phyloP scores from a whole-genome alignment of 2,888 invertebrate genomes.

The Petrolisthes cinctipes region DNA sequence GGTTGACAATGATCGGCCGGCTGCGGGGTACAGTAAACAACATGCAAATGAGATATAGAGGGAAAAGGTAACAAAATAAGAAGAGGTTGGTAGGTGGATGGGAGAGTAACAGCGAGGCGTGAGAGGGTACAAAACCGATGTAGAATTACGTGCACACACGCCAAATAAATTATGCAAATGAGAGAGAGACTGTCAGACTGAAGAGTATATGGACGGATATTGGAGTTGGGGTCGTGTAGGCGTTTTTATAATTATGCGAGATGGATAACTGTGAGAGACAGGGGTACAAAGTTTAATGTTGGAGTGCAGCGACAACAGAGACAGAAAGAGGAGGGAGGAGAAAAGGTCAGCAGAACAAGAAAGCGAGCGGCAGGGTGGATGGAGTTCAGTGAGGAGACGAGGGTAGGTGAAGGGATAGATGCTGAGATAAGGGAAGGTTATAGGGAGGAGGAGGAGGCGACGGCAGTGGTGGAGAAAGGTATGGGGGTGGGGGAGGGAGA shows the following conservation, averaged over 20 bases:
- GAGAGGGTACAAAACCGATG: not conserved
- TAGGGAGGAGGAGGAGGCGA: not conserved
- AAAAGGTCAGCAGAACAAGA: not conserved
- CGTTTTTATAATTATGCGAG: not conserved
- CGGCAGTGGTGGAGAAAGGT: not conserved
- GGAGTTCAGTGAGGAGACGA: not conserved
- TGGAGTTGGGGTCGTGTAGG: not conserved
- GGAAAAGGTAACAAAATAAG: not conserved
- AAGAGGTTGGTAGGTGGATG: not conserved
- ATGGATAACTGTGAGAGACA: no score
- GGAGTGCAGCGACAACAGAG: not conserved
- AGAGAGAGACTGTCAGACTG: no score
- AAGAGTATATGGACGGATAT: no score
- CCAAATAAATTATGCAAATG: no score
- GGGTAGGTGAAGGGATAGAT: not conserved
- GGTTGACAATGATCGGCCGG: not conserved
- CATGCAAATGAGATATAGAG: not conserved
- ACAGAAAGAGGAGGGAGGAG: constrained; percentile 1
- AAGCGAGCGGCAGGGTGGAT: not conserved
- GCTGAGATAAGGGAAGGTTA: not conserved
- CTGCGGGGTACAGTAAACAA: not conserved
- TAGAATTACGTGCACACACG: no score
- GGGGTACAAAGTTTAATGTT: no score
- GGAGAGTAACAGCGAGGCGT: not conserved
- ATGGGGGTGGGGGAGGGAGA: not conserved